These are phyloP conservation scores for Trichonephila clavipes DNA, from an alignment of 1,140 invertebrate genomes.

Conservation along the genomic window DNA sequence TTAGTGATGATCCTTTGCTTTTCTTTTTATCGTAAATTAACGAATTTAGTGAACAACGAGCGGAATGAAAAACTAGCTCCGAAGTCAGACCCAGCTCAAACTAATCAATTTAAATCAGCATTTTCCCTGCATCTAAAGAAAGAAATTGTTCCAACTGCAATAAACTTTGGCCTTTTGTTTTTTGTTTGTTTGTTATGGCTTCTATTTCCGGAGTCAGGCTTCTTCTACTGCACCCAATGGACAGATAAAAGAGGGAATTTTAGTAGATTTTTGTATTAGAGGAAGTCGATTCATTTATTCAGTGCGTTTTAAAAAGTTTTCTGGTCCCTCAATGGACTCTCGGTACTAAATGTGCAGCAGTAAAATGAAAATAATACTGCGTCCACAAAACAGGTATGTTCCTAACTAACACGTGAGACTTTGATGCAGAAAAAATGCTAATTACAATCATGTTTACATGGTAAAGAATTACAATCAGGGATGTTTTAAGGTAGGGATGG, in stretches of 20 bases:
- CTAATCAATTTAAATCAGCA: slow-evolving; percentile 49
- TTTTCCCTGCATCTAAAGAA: background rate
- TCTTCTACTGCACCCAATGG: slow-evolving; percentile 29
- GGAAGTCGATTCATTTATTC: background rate
- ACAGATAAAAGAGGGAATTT: slow-evolving; percentile 12
- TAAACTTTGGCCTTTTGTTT: background rate
- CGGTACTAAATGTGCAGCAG: too few species aligned
- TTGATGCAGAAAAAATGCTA: too few species aligned
- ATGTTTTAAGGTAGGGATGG: too few species aligned
- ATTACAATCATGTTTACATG: too few species aligned
- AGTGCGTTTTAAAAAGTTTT: background rate
- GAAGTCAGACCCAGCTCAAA: background rate
- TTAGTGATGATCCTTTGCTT: background rate
- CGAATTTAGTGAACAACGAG: background rate
- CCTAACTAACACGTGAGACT: too few species aligned
- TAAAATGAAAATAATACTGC: too few species aligned
- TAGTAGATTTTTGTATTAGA: slow-evolving; percentile 5
- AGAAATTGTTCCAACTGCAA: background rate
- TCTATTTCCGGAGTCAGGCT: background rate
- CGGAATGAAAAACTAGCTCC: background rate
- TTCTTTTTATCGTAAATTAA: slow-evolving; percentile 1
- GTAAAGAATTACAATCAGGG: too few species aligned
- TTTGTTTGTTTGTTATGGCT: background rate
- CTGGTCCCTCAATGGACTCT: too few species aligned
- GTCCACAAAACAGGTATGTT: too few species aligned